These are phyloP conservation scores for Falco concolor DNA, from an alignment of 2,797 vertebrate species.

Conservation along the genomic window DNA sequence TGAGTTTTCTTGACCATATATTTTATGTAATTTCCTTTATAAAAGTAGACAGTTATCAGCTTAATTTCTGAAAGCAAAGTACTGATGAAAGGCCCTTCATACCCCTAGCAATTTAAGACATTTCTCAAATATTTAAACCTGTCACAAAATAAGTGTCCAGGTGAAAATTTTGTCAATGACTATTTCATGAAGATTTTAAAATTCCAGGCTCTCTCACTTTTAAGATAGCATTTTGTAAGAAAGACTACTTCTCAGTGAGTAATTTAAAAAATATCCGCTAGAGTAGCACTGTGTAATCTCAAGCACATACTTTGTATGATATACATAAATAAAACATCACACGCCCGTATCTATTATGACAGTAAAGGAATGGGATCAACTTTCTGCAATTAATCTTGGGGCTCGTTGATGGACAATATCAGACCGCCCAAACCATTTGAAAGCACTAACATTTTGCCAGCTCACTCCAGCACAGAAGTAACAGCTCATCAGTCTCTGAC, in stretches of 20 bases:
- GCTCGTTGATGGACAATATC: neutral
- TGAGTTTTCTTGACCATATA: neutral
- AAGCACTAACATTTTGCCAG: neutral
- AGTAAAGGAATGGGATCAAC: neutral
- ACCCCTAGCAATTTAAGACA: neutral
- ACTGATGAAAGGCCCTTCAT: neutral
- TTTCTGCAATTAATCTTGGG: neutral
- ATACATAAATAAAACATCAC: neutral
- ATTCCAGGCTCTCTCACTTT: neutral
- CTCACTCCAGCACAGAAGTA: neutral
- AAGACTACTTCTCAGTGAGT: neutral
- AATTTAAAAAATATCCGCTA: fast-evolving
- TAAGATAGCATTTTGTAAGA: neutral
- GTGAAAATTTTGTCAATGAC: neutral
- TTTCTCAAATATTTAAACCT: neutral
- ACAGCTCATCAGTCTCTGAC: neutral
- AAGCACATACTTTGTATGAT: neutral
- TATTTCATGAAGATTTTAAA: neutral
- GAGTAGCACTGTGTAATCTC: neutral
- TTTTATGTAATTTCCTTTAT: neutral
- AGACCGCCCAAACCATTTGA: neutral
- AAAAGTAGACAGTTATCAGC: neutral
- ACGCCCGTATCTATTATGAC: neutral
- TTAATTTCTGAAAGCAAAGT: neutral
- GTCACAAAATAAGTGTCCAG: neutral